Conservation (phyloP, 2,113 vertebrate genomes). For the Desmodus rotundus region DNA sequence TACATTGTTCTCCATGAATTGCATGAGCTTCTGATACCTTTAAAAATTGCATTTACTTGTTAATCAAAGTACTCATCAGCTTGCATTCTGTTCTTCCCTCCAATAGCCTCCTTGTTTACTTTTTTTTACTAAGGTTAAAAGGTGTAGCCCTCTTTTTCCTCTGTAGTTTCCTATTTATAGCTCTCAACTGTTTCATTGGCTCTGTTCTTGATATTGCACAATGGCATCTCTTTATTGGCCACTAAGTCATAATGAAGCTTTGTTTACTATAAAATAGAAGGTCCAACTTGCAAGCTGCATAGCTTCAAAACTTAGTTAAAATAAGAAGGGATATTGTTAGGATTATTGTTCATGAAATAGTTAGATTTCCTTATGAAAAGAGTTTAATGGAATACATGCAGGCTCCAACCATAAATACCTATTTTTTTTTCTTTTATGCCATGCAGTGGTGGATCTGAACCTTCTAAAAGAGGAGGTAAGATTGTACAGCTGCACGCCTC, state of each 20-base stretch:
- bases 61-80: neutral
- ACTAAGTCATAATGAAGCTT: constrained; percentile 61
- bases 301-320: neutral
- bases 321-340: neutral
- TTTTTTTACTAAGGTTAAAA: constrained; percentile 51
- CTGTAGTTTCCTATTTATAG: constrained; percentile 55
- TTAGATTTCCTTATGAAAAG: neutral
- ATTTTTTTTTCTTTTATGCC: neutral
- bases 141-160: constrained; percentile 39
- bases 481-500: constrained; percentile 95
- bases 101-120: constrained; percentile 10
- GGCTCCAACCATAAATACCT: neutral
- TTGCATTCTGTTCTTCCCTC: neutral
- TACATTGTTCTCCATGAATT: constrained; percentile 16
- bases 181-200: constrained; percentile 22
- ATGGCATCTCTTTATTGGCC: constrained; percentile 16
- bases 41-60: constrained; percentile 5
- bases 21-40: neutral
- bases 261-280: constrained; percentile 36
- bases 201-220: constrained; percentile 36
- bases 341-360: neutral
- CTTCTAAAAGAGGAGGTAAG: constrained; percentile 92
- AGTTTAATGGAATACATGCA: neutral
- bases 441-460: constrained; percentile 91
- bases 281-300: neutral